A percentile compares a stretch with the other conserved stretches of the same genome.
Evolutionary conservation across 1,140 invertebrate genomes (phyloP).

Genomic region (Carcinoscorpius rotundicauda): DNA sequence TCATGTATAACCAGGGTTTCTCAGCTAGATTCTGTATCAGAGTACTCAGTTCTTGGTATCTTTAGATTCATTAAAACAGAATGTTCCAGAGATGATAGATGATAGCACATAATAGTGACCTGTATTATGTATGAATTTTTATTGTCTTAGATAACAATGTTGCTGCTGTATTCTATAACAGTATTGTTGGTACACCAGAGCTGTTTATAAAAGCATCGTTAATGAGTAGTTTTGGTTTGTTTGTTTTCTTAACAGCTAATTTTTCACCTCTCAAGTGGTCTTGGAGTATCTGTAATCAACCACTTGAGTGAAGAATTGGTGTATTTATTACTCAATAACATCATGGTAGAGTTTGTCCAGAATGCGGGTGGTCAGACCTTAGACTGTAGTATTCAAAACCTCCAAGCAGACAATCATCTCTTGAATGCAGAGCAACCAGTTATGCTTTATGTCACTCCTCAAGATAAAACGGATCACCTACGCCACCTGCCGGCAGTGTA

Average conservation of each 20-base stretch:
- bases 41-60: no score
- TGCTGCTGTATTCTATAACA: no score
- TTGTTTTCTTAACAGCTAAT: conserved; percentile 39
- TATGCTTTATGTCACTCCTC: conserved; percentile 54
- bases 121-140: no score
- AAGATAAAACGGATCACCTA: conserved; percentile 31
- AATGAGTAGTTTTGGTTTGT: no score
- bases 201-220: no score
- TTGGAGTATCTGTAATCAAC: conserved; percentile 74
- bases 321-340: conserved; percentile 59
- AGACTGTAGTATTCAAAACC: conserved; percentile 57
- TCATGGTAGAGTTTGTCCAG: conserved; percentile 51
- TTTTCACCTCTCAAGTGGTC: conserved; percentile 46
- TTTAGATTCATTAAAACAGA: no score
- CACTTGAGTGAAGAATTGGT: conserved; percentile 71
- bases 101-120: no score
- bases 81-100: no score
- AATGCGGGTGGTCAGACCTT: conserved; percentile 45
- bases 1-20: no score
- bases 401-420: conserved; percentile 87
- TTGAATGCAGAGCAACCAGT: conserved; percentile 70
- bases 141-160: no score
- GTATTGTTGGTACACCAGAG: no score
- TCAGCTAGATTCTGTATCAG: no score
- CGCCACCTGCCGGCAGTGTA: conserved; percentile 34